phyloP scores from a whole-genome alignment of 2,113 vertebrate genomes.

The Tricholaema leucomelas region DNA sequence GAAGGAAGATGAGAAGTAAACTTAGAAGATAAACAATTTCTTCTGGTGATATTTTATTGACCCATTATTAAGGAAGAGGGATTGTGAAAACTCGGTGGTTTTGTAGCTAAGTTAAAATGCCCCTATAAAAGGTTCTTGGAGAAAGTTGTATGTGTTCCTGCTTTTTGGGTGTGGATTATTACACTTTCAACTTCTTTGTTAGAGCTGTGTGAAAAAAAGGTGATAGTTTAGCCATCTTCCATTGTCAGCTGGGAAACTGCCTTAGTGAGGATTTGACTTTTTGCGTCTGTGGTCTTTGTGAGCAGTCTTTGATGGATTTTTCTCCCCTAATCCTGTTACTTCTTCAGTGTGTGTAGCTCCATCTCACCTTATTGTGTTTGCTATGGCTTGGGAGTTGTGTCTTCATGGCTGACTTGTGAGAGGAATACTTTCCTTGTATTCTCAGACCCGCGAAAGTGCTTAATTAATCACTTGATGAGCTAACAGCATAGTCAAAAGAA shows the following conservation, averaged over 20 bases:
- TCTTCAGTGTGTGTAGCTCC: not conserved
- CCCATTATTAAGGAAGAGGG: not conserved
- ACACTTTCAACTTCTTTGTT: not conserved
- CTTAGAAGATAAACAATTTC: not conserved
- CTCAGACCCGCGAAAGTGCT: not conserved
- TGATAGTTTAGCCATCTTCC: not conserved
- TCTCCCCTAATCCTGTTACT: constrained; percentile 5
- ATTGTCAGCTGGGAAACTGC: not conserved
- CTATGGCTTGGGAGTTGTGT: not conserved
- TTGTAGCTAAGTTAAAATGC: not conserved
- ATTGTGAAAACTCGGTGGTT: not conserved
- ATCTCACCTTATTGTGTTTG: not conserved
- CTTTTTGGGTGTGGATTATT: not conserved
- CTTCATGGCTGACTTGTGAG: not conserved
- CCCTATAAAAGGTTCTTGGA: not conserved
- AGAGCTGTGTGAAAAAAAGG: not conserved
- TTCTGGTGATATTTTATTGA: not conserved
- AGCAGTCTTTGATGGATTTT: not conserved
- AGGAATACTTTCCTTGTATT: not conserved
- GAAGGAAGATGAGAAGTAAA: not conserved
- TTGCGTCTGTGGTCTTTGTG: not conserved
- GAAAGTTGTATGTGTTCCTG: not conserved
- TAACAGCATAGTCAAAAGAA: not conserved
- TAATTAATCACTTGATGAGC: not conserved
- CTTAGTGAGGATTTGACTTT: not conserved